Percentiles rank a stretch among this genome's conserved stretches.
phyloP scores from a whole-genome alignment of 2,113 vertebrate species.

The Hepsetus odoe region DNA sequence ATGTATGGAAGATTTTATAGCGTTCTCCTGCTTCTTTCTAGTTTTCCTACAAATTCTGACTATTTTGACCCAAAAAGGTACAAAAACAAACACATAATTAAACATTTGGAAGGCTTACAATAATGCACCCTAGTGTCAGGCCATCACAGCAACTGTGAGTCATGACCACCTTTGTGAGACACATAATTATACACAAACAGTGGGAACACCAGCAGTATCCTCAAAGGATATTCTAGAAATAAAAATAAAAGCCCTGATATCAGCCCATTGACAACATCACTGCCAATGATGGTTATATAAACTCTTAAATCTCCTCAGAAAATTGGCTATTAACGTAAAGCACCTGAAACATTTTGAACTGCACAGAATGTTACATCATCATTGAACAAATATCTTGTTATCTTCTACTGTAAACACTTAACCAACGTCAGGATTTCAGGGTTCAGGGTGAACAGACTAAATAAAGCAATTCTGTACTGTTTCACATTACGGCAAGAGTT shows the following conservation, averaged over 20 bases:
- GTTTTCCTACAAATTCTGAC: not conserved
- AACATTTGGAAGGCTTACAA: not conserved
- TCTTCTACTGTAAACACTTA: slow-evolving; percentile 16
- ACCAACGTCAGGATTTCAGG: slow-evolving; percentile 26
- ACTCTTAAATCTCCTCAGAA: no score
- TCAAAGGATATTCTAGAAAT: not conserved
- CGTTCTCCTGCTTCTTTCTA: not conserved
- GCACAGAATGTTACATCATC: not conserved
- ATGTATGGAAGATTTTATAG: no score
- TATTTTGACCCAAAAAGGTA: not conserved
- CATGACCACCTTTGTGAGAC: slow-evolving; percentile 30
- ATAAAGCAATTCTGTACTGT: not conserved
- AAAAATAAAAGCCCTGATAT: slow-evolving; percentile 3
- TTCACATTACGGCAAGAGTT: not conserved
- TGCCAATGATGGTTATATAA: not conserved
- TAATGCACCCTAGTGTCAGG: not conserved
- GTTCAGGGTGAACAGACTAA: slow-evolving; percentile 3
- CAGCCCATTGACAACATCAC: not conserved
- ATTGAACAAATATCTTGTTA: slow-evolving; percentile 16
- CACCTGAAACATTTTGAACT: not conserved
- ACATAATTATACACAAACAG: not conserved
- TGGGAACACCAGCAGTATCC: not conserved
- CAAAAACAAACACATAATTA: not conserved
- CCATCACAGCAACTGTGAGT: not conserved
- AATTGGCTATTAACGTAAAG: not conserved